Percentiles rank a stretch among this genome's conserved stretches.
Conservation (phyloP, 2,888 invertebrate genomes). For the Liodrosophila aerea region DNA sequence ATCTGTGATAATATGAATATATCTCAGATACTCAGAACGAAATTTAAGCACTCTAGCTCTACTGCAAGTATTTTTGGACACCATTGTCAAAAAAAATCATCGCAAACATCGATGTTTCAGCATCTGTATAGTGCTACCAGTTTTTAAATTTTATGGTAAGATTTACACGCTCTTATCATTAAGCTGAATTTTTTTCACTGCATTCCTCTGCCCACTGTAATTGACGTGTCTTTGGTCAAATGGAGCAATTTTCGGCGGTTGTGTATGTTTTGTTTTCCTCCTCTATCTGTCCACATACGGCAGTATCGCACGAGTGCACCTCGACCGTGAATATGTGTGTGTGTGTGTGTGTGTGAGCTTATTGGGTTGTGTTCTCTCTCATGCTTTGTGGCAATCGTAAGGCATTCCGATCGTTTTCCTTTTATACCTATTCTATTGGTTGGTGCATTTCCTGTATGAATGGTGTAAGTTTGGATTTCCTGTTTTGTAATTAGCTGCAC, state of each 20-base stretch:
- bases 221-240: constrained; percentile 74
- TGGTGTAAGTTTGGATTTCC: constrained; percentile 42
- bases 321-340: constrained; percentile 30
- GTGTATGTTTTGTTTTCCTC: constrained; percentile 23
- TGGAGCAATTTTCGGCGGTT: constrained; percentile 50
- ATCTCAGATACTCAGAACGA: no score
- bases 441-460: not conserved
- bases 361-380: constrained; percentile 39
- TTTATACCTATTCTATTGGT: not conserved
- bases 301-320: constrained; percentile 53
- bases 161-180: no score
- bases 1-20: no score
- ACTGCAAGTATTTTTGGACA: no score
- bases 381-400: constrained; percentile 42
- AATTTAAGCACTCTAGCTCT: no score
- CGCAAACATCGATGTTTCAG: no score
- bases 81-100: no score
- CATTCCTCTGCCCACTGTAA: constrained; percentile 38
- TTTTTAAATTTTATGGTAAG: no score
- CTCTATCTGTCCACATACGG: constrained; percentile 59
- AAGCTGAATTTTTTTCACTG: no score
- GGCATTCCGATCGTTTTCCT: no score
- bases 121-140: no score
- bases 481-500: constrained; percentile 54
- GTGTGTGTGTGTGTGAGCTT: constrained; percentile 23